A percentile compares a stretch with the other conserved stretches of the same genome.
phyloP scores from a whole-genome alignment of 2,797 vertebrate species.

The Nasua narica region DNA sequence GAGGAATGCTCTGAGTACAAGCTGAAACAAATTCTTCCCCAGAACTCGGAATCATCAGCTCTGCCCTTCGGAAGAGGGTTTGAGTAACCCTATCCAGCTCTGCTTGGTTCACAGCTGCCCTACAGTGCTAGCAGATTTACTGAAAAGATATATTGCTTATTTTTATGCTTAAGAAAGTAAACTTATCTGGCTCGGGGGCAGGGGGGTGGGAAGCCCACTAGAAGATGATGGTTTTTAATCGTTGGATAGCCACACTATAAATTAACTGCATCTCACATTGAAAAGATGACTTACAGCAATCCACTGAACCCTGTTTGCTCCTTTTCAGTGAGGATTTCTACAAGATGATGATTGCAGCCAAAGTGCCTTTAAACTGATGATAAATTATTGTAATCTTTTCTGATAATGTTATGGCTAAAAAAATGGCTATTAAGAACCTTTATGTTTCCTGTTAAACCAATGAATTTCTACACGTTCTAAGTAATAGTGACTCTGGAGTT shows the following conservation, averaged over 20 bases:
- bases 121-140: slow-evolving; percentile 83
- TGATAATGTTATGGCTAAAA: slow-evolving; percentile 69
- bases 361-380: slow-evolving; percentile 69
- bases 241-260: slow-evolving; percentile 35
- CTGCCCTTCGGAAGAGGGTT: slow-evolving; percentile 57
- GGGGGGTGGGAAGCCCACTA: slow-evolving; percentile 22
- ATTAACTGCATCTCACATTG: slow-evolving; percentile 52
- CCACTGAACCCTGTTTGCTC: slow-evolving; percentile 10
- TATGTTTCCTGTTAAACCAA: slow-evolving; percentile 62
- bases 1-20: slow-evolving; percentile 73
- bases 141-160: slow-evolving; percentile 82
- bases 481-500: slow-evolving; percentile 60
- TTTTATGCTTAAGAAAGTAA: slow-evolving; percentile 81
- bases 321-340: slow-evolving; percentile 37
- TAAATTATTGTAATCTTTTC: slow-evolving; percentile 72
- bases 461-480: not conserved
- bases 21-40: slow-evolving; percentile 80
- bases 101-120: slow-evolving; percentile 82
- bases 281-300: slow-evolving; percentile 45
- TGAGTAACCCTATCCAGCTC: slow-evolving; percentile 71
- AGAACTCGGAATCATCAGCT: slow-evolving; percentile 67
- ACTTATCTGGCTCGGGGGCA: slow-evolving; percentile 67
- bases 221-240: slow-evolving; percentile 71
- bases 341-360: slow-evolving; percentile 52
- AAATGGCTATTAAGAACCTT: slow-evolving; percentile 68